Base-by-base conservation (phyloP, 2,888 invertebrate species). In the Aporophyla nigra region DNA sequence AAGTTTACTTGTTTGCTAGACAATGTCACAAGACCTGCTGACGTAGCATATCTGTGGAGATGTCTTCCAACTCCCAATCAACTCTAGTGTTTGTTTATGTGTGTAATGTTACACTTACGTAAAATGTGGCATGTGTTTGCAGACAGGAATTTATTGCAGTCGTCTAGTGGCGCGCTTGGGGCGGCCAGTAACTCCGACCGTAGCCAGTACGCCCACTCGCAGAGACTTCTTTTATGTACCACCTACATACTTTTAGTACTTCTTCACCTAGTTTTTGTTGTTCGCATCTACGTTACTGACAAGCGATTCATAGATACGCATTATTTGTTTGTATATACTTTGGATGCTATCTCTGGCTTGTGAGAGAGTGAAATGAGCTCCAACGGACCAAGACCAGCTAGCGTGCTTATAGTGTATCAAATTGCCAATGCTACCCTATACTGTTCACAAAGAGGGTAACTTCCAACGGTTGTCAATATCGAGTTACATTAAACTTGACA, bases 211-310 rank as follows among this genome's bases (percentile, higher is more conserved):
- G 80, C 87, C 89, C 85, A 90, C 90, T 83, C 82, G 33, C 66
- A 62, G 56, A 59, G 69, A 80, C 78, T 83, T 85, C 76, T 81
- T 83, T 87, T 80, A 84, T 71, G 66, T 82, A 83, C 82, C 83
- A 85, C 86, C 87, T 86, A 91, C 88, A 84, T 80, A 73, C 86
- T 84, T 83, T 80, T 79, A 82, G 77, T 82, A 83, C 87, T 86
- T 88, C 87, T 85, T 82, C 78, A 77, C 71, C 81, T 80, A 81
- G 83, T 81, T 86, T 78, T 86, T 87, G 73, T 80, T 76, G 61
- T 76, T 62, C 76, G 72, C 73, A 70, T 71, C 69, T 81, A 77
- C 74, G 76, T 65, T 68, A 71, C 21, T 59, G 53, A 16, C 56
- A 53, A 80, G 66, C 51, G 12, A 56, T 80, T 70, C 40, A 59